phyloP scores from a whole-genome alignment of 2,113 vertebrate genomes.

The Amazona vittata region DNA sequence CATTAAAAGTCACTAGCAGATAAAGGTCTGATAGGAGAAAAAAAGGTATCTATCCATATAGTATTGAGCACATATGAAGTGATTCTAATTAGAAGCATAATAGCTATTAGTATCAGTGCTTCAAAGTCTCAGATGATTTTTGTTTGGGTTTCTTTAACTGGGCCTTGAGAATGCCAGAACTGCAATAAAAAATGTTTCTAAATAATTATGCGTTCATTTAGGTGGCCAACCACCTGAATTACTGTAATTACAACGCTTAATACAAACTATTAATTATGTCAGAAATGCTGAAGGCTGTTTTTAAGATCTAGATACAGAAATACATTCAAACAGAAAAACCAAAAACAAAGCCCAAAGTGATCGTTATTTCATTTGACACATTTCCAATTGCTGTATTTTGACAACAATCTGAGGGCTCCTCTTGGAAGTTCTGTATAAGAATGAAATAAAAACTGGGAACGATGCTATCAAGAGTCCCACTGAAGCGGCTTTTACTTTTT shows the following conservation, averaged over 20 bases:
- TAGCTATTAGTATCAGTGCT: not conserved
- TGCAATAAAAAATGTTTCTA: conserved; percentile 9
- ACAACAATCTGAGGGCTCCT: not conserved
- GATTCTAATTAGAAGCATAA: not conserved
- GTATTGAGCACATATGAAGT: not conserved
- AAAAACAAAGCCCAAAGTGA: not conserved
- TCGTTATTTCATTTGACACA: not conserved
- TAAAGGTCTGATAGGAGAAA: not conserved
- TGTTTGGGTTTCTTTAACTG: not conserved
- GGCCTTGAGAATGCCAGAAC: not conserved
- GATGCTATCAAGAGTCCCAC: not conserved
- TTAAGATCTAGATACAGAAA: conserved; percentile 3
- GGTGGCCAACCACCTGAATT: conserved; percentile 13
- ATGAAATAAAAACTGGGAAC: not conserved
- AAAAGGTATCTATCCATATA: not conserved
- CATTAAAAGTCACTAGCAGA: not conserved
- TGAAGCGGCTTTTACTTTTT: not conserved
- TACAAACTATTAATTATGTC: conserved; percentile 7
- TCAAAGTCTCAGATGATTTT: not conserved
- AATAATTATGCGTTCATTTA: conserved; percentile 22
- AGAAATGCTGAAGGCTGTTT: not conserved
- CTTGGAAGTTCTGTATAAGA: not conserved
- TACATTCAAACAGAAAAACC: not conserved
- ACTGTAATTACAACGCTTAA: not conserved
- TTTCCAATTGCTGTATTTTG: not conserved